Percentiles rank a stretch among this genome's conserved stretches.
These are phyloP conservation scores for Talpa occidentalis DNA, from an alignment of 2,113 vertebrate species.

Conservation along the genomic window DNA sequence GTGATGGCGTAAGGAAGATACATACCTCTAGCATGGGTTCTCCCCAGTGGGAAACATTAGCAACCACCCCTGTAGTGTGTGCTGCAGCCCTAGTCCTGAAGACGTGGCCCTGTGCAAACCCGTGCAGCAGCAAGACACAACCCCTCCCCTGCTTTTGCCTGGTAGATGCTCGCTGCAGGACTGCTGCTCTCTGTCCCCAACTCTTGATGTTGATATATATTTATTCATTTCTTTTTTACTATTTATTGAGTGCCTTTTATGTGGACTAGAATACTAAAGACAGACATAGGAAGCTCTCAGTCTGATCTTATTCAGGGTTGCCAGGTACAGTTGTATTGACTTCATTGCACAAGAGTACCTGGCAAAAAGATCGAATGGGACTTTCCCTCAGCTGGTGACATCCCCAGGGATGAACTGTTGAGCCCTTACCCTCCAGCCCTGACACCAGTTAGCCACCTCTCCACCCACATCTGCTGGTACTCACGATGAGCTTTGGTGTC, in stretches of 20 bases:
- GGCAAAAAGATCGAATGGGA: background rate
- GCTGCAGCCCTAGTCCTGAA: background rate
- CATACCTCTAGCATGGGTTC: background rate
- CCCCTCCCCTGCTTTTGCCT: too few relatives aligned
- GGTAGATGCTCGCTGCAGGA: background rate
- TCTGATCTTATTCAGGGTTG: background rate
- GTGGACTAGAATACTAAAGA: background rate
- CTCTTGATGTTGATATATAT: conserved; percentile 8
- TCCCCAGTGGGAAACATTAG: background rate
- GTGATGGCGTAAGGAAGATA: background rate
- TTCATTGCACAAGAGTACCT: background rate
- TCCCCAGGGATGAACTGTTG: background rate
- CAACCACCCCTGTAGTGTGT: too few relatives aligned
- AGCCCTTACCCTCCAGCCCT: background rate
- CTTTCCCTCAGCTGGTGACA: background rate
- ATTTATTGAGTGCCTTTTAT: conserved; percentile 62
- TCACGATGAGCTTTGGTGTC: too few relatives aligned
- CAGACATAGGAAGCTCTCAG: background rate
- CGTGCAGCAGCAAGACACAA: background rate
- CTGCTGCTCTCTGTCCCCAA: background rate
- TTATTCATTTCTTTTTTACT: conserved; percentile 65
- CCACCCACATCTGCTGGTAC: background rate
- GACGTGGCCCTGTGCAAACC: background rate
- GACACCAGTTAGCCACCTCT: background rate
- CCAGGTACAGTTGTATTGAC: background rate